These are phyloP conservation scores for Carassius gibelio DNA, from an alignment of 2,113 vertebrate species.

Conservation along the genomic window DNA sequence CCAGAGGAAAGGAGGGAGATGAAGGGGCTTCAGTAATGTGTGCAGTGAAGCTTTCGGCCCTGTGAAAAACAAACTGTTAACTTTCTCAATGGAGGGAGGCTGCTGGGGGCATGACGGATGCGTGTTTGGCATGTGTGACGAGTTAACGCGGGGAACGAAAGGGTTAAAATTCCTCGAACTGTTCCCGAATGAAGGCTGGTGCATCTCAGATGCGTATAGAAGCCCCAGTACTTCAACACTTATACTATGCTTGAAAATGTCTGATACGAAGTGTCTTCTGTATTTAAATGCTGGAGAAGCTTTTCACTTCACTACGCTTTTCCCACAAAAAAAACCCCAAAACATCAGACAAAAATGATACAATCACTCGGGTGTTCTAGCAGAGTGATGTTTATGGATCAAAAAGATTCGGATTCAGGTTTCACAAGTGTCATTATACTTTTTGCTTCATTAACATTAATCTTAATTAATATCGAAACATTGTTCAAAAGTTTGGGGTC, in stretches of 20 bases:
- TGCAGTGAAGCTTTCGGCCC: conserved; percentile 60
- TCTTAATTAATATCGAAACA: neutral
- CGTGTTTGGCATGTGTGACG: neutral
- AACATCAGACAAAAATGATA: too few species aligned
- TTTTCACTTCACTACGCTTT: neutral
- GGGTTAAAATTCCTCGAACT: conserved; percentile 33
- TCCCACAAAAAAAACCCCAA: too few species aligned
- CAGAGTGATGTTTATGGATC: neutral
- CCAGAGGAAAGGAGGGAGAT: conserved; percentile 56
- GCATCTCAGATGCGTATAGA: neutral
- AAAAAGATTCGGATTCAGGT: neutral
- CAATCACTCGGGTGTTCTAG: too few species aligned
- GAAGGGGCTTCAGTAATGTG: conserved; percentile 44
- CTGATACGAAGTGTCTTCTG: neutral
- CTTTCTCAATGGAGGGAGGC: conserved; percentile 49
- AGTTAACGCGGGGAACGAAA: neutral
- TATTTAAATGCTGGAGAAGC: neutral
- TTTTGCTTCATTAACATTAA: neutral
- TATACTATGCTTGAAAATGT: neutral
- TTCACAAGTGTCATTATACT: neutral
- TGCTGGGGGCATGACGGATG: conserved; percentile 19
- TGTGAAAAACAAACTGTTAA: conserved; percentile 67
- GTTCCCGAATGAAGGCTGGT: conserved; percentile 12
- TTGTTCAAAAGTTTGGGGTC: neutral
- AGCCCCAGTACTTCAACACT: neutral